These are phyloP conservation scores for Ichneumon xanthorius DNA, from an alignment of 2,888 invertebrate species.

Conservation along the genomic window DNA sequence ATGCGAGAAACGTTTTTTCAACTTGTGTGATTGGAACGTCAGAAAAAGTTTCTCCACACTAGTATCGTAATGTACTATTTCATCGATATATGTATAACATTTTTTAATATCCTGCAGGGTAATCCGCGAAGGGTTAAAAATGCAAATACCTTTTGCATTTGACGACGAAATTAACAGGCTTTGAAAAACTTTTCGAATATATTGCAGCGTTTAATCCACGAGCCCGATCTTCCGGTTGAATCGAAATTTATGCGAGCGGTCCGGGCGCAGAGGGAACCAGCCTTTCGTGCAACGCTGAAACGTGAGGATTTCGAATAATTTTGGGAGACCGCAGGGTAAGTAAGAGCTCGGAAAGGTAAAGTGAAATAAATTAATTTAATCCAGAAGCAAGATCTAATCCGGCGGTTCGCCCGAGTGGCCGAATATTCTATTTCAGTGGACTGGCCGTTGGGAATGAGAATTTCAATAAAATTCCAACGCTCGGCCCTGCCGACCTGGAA, in stretches of 20 bases:
- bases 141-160: no score
- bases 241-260: background rate
- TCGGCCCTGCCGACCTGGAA: constrained; percentile 7
- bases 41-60: no score
- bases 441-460: background rate
- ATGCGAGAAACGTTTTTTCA: no score
- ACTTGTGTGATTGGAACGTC: no score
- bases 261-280: background rate
- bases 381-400: constrained; percentile 45
- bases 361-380: constrained; percentile 55
- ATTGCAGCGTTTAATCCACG: background rate
- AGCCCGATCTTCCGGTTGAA: background rate
- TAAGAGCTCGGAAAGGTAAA: background rate
- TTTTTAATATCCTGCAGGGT: no score
- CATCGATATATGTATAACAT: no score
- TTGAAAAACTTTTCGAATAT: no score
- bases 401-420: constrained; percentile 24
- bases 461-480: constrained; percentile 57
- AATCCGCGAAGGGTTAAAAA: no score
- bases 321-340: constrained; percentile 10
- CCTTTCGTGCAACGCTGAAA: background rate
- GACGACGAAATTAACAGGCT: no score
- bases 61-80: no score
- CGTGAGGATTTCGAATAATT: background rate
- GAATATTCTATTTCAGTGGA: constrained; percentile 48